Evolutionary conservation across 2,113 vertebrate species (phyloP), one percentile per base, ranked within the genome.

Genomic region (Protobothrops flavoviridis): DNA sequence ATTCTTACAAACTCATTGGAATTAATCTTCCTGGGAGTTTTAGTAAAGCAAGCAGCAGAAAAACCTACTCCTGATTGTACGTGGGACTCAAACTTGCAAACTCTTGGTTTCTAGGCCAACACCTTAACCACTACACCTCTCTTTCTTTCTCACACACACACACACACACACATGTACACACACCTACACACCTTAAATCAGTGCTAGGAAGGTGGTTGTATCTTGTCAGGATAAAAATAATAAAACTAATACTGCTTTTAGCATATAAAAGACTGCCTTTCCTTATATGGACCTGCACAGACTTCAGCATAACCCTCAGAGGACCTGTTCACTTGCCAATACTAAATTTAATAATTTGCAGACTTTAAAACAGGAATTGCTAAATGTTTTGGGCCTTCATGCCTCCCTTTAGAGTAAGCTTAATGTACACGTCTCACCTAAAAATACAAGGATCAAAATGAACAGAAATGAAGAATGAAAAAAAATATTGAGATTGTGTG

Each of bases 211-310:
- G 13, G 9, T 57, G 6, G 0, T 3, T 85, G 29, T 85, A n/a
- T 29, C 57, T n/a, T 0, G 2, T 52, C 0, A 2, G 20, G 33
- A 53, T 43, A 4, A 0, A 21, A 55, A 3, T 26, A 55, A 2
- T 26, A 43, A 39, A 17, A 39, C 12, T 1, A 33, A 0, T 24
- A 0, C 33, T 81, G 0, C 0, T 74, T 1, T 50, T 52, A 39
- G 81, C 24, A 64, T 39, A 12, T 81, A 81, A 81, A 81, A 81
- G 15, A 39, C 33, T 20, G 69, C 69, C 69, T 81, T 81, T 81
- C 15, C 69, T 21, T 81, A 81, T 81, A 81, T 81, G 69, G 33
- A 81, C 33, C 20, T 39, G 69, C 20, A 81, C 69, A 81, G 69
- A 81, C 69, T 81, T 81, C 69, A 39, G 20, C 69, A 81, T 81